Conservation (phyloP, 2,113 vertebrate genomes). For the Orthonyx spaldingii region DNA sequence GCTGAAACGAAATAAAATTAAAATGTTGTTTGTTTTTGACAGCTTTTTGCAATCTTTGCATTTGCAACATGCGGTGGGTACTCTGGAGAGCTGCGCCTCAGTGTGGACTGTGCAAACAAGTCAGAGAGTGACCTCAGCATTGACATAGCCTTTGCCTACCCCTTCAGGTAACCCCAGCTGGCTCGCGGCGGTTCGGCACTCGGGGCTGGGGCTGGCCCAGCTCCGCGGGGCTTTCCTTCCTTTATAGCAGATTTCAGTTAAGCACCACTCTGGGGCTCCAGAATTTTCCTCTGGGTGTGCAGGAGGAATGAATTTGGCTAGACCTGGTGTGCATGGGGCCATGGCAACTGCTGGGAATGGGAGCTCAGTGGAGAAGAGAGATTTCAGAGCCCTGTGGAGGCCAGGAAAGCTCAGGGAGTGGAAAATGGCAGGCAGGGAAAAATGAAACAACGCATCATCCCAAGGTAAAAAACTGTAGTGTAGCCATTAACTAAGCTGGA, state of each 20-base stretch:
- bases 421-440: neutral
- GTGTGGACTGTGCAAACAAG: slow-evolving; percentile 96
- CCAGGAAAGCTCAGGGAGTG: neutral
- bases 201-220: neutral
- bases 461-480: neutral
- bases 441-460: neutral
- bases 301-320: neutral
- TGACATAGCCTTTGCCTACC: slow-evolving; percentile 89
- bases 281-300: neutral
- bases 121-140: slow-evolving; percentile 94
- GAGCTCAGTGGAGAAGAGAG: neutral
- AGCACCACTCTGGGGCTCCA: neutral
- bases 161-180: slow-evolving; percentile 84
- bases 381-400: neutral
- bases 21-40: slow-evolving; percentile 44
- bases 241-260: rapidly evolving
- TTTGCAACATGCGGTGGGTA: slow-evolving; percentile 99
- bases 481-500: neutral
- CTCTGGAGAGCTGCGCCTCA: slow-evolving; percentile 90
- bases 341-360: neutral
- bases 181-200: rapidly evolving
- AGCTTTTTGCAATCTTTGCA: slow-evolving; percentile 99
- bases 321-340: neutral
- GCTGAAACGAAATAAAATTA: neutral
- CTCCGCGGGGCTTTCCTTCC: rapidly evolving